These are phyloP conservation scores for Lacerta viridis DNA, from an alignment of 2,797 vertebrate genomes.

Conservation along the genomic window DNA sequence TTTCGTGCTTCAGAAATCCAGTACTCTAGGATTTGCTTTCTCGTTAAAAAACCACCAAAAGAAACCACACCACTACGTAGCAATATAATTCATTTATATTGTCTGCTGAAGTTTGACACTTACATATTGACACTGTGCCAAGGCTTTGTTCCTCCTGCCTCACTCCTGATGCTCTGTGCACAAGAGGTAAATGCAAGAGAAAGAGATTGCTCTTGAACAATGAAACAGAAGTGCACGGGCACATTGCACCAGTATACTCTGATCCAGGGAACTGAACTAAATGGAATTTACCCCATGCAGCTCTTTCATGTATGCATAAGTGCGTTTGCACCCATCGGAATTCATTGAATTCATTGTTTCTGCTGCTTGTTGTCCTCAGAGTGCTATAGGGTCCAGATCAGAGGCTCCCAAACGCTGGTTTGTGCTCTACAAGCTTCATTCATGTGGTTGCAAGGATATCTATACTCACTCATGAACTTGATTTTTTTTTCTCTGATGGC, in stretches of 20 bases:
- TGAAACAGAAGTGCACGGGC: background rate
- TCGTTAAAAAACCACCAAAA: background rate
- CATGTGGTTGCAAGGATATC: background rate
- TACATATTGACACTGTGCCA: background rate
- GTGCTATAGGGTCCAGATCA: background rate
- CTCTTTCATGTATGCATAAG: background rate
- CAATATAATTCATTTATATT: slow-evolving; percentile 63
- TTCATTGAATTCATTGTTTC: slow-evolving; percentile 13
- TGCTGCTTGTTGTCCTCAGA: background rate
- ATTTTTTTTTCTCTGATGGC: background rate
- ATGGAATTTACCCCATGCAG: background rate
- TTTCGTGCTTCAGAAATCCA: background rate
- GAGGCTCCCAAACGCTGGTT: background rate
- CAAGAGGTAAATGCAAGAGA: slow-evolving; percentile 27
- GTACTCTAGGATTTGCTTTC: background rate
- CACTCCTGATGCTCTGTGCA: background rate
- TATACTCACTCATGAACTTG: background rate
- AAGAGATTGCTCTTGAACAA: slow-evolving; percentile 37
- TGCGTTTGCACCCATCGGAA: background rate
- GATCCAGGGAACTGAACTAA: background rate
- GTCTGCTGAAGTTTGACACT: slow-evolving; percentile 43
- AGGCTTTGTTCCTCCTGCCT: background rate
- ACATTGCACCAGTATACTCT: slow-evolving; percentile 19
- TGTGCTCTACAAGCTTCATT: background rate
- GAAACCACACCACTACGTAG: slow-evolving; percentile 58